Evolutionary conservation across 2,888 invertebrate genomes (phyloP).

Genomic region (Cheilosia variabilis): DNA sequence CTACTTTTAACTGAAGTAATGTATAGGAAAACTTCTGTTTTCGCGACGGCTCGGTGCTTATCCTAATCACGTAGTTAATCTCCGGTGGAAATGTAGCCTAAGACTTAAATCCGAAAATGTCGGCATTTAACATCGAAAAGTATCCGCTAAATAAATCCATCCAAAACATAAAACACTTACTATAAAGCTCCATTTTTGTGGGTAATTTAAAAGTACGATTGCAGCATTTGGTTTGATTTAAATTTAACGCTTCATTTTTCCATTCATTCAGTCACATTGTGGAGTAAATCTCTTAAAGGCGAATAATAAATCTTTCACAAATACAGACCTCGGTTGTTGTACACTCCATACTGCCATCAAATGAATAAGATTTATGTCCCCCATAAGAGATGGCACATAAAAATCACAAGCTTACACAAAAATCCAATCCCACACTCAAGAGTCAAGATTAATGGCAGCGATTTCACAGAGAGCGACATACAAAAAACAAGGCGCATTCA

Average conservation of each 20-base stretch:
- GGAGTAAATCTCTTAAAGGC: not conserved
- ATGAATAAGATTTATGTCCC: constrained; percentile 10
- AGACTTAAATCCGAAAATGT: no score
- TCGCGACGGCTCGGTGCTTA: no score
- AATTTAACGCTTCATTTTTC: not conserved
- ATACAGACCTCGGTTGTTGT: not conserved
- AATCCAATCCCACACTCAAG: constrained; percentile 39
- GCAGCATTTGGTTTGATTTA: not conserved
- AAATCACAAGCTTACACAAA: constrained; percentile 46
- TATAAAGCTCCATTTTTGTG: no score
- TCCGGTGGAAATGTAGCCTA: no score
- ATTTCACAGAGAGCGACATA: constrained; percentile 27
- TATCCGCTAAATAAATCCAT: no score
- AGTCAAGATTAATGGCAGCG: constrained; percentile 61
- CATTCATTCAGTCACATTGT: not conserved
- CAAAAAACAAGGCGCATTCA: constrained; percentile 36
- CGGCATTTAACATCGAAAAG: no score
- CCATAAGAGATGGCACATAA: constrained; percentile 8
- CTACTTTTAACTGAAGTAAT: no score
- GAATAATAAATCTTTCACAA: constrained; percentile 5
- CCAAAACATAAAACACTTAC: no score
- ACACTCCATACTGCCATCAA: constrained; percentile 29
- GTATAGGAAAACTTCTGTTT: no score
- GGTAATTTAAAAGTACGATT: not conserved
- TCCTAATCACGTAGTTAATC: no score